phyloP scores from a whole-genome alignment of 2,113 vertebrate species.

The Eclectus roratus region DNA sequence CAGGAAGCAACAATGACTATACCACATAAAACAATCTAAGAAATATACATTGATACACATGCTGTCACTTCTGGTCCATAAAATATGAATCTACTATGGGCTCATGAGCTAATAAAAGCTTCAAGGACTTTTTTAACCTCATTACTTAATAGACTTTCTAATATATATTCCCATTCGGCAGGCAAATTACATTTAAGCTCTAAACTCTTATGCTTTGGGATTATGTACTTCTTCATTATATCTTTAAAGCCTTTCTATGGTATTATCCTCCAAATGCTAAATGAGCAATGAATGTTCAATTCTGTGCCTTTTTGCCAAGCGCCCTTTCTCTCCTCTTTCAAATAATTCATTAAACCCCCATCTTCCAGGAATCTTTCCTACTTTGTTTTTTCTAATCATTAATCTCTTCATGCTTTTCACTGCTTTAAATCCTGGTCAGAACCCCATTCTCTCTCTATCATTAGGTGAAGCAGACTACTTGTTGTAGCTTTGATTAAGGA shows the following conservation, averaged over 20 bases:
- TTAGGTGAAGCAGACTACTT: neutral
- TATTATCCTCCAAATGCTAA: neutral
- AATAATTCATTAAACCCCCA: constrained; percentile 1
- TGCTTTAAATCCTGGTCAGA: neutral
- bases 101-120: neutral
- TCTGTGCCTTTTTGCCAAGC: neutral
- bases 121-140: neutral
- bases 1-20: neutral
- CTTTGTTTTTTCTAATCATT: constrained; percentile 7
- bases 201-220: neutral
- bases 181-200: neutral
- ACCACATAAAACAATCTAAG: neutral
- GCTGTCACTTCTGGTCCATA: neutral
- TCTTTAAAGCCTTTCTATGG: neutral
- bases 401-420: neutral
- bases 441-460: neutral
- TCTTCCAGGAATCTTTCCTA: constrained; percentile 40
- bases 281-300: neutral
- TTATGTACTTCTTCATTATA: neutral
- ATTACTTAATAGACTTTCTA: neutral
- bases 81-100: neutral
- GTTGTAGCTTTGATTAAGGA: constrained; percentile 1
- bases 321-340: neutral
- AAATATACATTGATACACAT: neutral
- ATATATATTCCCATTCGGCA: neutral